Conservation (phyloP, 2,888 invertebrate species). For the Tetanocera ferruginea region DNA sequence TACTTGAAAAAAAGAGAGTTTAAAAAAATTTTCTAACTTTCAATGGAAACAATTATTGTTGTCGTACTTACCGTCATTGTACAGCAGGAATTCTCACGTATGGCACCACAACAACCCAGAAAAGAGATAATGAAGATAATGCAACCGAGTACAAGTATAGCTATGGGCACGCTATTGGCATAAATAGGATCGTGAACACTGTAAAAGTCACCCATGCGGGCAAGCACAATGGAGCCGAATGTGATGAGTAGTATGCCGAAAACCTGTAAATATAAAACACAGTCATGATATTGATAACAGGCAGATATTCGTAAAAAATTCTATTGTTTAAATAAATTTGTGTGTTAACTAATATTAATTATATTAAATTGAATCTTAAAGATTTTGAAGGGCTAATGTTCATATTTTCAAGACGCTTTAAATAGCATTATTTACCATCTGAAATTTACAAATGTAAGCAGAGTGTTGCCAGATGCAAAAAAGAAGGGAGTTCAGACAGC, state of each 20-base stretch:
- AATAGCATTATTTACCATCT: no score
- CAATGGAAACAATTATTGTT: background rate
- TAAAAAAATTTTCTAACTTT: background rate
- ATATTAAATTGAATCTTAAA: no score
- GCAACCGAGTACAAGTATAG: conserved; percentile 78
- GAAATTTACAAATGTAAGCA: no score
- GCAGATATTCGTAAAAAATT: no score
- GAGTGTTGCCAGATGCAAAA: no score
- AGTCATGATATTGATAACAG: no score
- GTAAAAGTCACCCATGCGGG: conserved; percentile 73
- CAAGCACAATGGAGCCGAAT: conserved; percentile 77
- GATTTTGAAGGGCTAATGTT: no score
- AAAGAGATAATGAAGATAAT: conserved; percentile 85
- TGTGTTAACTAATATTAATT: no score
- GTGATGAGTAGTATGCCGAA: conserved; percentile 79
- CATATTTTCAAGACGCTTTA: no score
- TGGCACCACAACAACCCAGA: conserved; percentile 92
- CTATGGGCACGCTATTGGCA: conserved; percentile 75
- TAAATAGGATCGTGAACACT: conserved; percentile 69
- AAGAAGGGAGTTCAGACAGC: no score
- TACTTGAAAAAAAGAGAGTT: conserved; percentile 75
- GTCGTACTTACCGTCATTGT: conserved; percentile 78
- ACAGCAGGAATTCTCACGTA: conserved; percentile 88
- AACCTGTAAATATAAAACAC: conserved; percentile 73
- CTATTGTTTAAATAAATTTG: no score